Evolutionary conservation across 2,797 vertebrate species (phyloP).

Genomic region (Euthynnus affinis): DNA sequence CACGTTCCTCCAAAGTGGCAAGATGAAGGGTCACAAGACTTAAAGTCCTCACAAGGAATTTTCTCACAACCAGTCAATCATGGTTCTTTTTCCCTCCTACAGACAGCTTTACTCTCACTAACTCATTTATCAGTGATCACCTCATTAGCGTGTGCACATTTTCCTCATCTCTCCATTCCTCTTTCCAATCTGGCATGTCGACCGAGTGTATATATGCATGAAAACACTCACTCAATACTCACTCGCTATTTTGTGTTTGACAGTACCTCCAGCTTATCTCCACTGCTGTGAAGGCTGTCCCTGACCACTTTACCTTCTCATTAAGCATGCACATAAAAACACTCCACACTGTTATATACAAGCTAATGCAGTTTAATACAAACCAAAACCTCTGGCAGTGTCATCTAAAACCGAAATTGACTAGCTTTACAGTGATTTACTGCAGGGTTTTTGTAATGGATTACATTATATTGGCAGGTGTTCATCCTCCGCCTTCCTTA

Average conservation of each 20-base stretch:
- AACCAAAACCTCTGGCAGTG: neutral
- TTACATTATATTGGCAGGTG: neutral
- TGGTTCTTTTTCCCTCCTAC: no score
- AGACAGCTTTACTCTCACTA: neutral
- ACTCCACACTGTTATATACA: neutral
- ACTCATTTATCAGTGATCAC: constrained; percentile 31
- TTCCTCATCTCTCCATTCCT: constrained; percentile 23
- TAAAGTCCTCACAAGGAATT: neutral
- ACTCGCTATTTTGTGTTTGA: neutral
- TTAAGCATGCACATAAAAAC: neutral
- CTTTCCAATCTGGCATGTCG: neutral
- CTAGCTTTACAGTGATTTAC: neutral
- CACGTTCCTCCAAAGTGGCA: neutral
- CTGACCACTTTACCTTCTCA: neutral
- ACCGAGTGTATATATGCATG: neutral
- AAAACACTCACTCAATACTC: constrained; percentile 4
- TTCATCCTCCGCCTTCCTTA: constrained; percentile 62
- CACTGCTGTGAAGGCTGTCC: neutral
- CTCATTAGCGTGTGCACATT: constrained; percentile 12
- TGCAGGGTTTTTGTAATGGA: neutral
- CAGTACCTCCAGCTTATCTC: neutral
- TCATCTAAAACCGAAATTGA: neutral
- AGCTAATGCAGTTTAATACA: neutral
- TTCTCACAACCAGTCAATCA: constrained; percentile 17
- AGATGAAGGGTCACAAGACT: neutral